Conservation (phyloP, 2,888 invertebrate species). For the Rotaria macrura region DNA sequence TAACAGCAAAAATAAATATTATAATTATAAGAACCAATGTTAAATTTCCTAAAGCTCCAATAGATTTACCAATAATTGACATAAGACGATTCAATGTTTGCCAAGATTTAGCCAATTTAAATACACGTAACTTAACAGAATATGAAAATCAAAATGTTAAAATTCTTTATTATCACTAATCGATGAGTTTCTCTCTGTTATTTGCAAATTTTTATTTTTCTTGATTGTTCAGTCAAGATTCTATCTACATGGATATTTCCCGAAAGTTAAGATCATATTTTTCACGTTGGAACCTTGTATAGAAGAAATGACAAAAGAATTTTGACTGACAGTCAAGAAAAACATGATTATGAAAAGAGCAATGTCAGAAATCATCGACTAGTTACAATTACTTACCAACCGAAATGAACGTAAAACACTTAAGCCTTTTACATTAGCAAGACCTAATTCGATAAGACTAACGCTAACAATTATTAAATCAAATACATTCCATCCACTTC, state of each 20-base stretch:
- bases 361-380: no score
- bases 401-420: conserved; percentile 92
- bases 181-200: no score
- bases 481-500: conserved; percentile 97
- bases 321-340: no score
- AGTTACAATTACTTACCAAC: conserved; percentile 63
- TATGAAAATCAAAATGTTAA: background rate
- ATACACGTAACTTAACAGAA: conserved; percentile 76
- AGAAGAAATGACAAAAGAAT: no score
- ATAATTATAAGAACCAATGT: conserved; percentile 95
- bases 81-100: conserved; percentile 92
- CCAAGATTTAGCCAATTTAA: conserved; percentile 98
- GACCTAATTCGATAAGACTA: conserved; percentile 79
- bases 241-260: no score
- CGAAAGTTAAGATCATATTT: no score
- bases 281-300: no score
- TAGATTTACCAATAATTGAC: conserved; percentile 92
- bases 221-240: no score
- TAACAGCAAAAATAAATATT: conserved; percentile 98
- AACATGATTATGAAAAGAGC: no score
- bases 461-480: conserved; percentile 94
- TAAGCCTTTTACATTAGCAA: conserved; percentile 77
- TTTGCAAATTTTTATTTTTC: conserved; percentile 28
- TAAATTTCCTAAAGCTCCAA: conserved; percentile 84
- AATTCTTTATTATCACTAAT: no score